A percentile compares a stretch with the other conserved stretches of the same genome.
These are phyloP conservation scores for Alcedo quadribrachys DNA, from an alignment of 2,797 vertebrate genomes.

Conservation along the genomic window DNA sequence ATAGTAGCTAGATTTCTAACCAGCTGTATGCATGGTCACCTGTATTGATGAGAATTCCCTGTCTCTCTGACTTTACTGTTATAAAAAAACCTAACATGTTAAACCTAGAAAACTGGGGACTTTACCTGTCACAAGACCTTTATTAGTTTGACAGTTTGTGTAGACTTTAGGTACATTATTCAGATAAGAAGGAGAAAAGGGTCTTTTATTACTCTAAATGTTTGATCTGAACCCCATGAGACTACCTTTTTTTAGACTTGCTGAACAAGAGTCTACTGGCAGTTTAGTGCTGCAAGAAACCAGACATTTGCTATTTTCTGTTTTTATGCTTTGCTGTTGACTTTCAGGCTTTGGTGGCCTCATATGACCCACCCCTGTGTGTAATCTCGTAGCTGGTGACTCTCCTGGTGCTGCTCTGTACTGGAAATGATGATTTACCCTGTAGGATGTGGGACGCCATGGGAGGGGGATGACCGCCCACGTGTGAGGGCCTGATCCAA, in stretches of 20 bases:
- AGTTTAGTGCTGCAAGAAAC: not conserved
- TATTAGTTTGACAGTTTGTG: not conserved
- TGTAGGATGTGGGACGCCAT: not conserved
- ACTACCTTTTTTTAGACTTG: rapidly evolving
- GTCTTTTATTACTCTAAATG: not conserved
- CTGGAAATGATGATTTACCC: not conserved
- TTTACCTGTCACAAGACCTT: not conserved
- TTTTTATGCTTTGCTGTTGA: not conserved
- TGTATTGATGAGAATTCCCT: not conserved
- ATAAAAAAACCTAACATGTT: not conserved
- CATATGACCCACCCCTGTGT: rapidly evolving
- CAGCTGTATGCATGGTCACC: not conserved
- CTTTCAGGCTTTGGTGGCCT: not conserved
- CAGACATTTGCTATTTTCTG: not conserved
- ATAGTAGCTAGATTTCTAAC: not conserved
- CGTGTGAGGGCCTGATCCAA: not conserved
- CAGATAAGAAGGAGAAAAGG: not conserved
- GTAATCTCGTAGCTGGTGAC: rapidly evolving
- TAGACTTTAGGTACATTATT: not conserved
- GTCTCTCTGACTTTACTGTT: not conserved
- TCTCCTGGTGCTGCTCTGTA: not conserved
- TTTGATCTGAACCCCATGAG: not conserved
- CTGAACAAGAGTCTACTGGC: not conserved
- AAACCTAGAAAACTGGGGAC: not conserved
- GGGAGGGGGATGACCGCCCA: not conserved